phyloP scores from a whole-genome alignment of 2,888 invertebrate species.

The Drosophila ezoana region DNA sequence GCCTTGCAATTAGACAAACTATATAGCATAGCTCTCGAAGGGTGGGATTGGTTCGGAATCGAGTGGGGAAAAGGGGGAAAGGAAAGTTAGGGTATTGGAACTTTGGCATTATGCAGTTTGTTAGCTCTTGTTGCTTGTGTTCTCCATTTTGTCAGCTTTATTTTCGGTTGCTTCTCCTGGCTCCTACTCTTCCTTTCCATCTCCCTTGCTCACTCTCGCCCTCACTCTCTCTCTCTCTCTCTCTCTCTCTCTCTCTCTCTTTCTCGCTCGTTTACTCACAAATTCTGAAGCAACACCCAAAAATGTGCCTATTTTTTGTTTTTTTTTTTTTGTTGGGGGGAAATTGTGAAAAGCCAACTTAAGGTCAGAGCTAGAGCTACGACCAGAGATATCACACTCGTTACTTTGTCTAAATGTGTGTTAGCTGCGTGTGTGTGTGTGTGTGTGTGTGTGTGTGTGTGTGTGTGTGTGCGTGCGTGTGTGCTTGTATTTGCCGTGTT shows the following conservation, averaged over 20 bases:
- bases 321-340: constrained; percentile 26
- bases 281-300: constrained; percentile 45
- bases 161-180: neutral
- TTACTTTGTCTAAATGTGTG: constrained; percentile 14
- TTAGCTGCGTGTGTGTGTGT: constrained; percentile 10
- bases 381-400: constrained; percentile 35
- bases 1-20: too few species aligned
- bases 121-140: neutral
- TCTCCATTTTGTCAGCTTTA: constrained; percentile 3
- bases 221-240: neutral
- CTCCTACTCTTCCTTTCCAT: too few species aligned
- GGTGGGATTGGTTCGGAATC: too few species aligned
- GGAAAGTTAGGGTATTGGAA: too few species aligned
- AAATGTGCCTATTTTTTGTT: constrained; percentile 43
- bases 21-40: too few species aligned
- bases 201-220: neutral
- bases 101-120: too few species aligned
- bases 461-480: constrained; percentile 2
- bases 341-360: constrained; percentile 18
- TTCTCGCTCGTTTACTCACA: constrained; percentile 17
- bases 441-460: constrained; percentile 8
- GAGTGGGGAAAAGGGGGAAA: too few species aligned
- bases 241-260: neutral
- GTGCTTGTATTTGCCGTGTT: constrained; percentile 10
- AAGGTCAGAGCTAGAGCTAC: constrained; percentile 50